phyloP scores from a whole-genome alignment of 2,888 invertebrate genomes.

The Meta bourneti region DNA sequence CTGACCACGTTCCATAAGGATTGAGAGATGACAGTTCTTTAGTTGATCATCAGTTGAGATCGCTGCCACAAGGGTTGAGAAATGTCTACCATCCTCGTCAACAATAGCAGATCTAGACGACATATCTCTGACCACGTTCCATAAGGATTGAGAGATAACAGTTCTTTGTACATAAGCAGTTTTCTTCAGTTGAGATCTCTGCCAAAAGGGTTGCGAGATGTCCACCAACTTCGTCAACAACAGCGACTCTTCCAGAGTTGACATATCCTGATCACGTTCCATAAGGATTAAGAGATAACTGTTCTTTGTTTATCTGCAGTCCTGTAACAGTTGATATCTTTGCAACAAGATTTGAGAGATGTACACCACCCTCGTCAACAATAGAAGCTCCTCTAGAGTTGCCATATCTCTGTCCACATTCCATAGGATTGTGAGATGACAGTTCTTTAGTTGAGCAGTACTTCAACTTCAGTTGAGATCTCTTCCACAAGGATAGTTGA shows the following conservation, averaged over 20 bases:
- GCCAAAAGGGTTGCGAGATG: background rate
- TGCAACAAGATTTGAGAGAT: too few relatives aligned
- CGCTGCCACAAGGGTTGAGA: too few relatives aligned
- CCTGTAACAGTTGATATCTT: too few relatives aligned
- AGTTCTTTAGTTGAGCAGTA: background rate
- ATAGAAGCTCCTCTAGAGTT: constrained; percentile 56
- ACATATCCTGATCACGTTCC: constrained; percentile 27
- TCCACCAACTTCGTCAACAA: constrained; percentile 51
- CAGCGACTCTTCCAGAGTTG: constrained; percentile 59
- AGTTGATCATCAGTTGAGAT: background rate
- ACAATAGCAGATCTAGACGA: constrained; percentile 67
- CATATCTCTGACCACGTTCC: constrained; percentile 26
- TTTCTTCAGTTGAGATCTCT: too few relatives aligned
- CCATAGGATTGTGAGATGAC: constrained; percentile 1
- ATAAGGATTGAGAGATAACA: background rate
- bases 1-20: constrained; percentile 42
- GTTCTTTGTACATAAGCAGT: too few relatives aligned
- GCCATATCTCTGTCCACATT: constrained; percentile 33
- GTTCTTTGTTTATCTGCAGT: too few relatives aligned
- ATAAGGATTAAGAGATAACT: background rate
- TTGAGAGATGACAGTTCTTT: background rate
- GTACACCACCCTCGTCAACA: constrained; percentile 50
- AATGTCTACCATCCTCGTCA: constrained; percentile 41
- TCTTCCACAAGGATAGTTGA: too few relatives aligned
- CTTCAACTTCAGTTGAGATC: background rate